A percentile compares a stretch with the other conserved stretches of the same genome.
Evolutionary conservation across 2,113 vertebrate genomes (phyloP).

Genomic region (Pluvialis apricaria): DNA sequence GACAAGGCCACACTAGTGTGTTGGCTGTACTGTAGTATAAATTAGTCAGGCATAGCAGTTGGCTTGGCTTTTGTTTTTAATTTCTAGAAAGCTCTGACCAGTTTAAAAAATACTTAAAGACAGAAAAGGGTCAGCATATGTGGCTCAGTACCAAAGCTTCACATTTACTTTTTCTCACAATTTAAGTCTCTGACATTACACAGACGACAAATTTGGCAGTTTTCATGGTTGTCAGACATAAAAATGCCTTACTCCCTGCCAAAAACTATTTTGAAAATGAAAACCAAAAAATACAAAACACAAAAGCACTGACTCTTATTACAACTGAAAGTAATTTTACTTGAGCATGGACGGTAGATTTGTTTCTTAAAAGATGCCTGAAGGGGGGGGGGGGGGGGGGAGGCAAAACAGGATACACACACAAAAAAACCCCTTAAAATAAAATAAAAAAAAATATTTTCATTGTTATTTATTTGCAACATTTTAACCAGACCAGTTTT

Average conservation of each 20-base stretch:
- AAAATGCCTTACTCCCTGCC: not conserved
- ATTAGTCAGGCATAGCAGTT: not conserved
- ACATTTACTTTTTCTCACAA: slow-evolving; percentile 16
- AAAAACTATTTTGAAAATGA: slow-evolving; percentile 34
- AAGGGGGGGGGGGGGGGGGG: rapidly evolving
- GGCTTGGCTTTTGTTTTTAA: slow-evolving; percentile 25
- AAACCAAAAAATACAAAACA: not conserved
- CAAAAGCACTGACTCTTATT: not conserved
- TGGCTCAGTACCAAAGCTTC: not conserved
- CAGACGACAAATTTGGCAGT: slow-evolving; percentile 34
- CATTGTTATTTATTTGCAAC: not conserved
- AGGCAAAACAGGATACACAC: not conserved
- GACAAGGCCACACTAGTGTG: not conserved
- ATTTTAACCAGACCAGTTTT: not conserved
- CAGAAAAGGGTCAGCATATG: not conserved
- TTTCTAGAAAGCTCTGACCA: slow-evolving; percentile 31
- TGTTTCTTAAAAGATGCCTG: not conserved
- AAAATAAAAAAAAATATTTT: not conserved
- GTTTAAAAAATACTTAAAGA: not conserved
- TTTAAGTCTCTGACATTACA: slow-evolving; percentile 11
- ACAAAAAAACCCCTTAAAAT: not conserved
- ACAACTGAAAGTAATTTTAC: not conserved
- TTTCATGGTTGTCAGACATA: not conserved
- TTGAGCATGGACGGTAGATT: not conserved
- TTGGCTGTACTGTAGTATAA: not conserved